Base-by-base conservation (phyloP, 2,113 vertebrate species). In the Haliaeetus leucogaster region DNA sequence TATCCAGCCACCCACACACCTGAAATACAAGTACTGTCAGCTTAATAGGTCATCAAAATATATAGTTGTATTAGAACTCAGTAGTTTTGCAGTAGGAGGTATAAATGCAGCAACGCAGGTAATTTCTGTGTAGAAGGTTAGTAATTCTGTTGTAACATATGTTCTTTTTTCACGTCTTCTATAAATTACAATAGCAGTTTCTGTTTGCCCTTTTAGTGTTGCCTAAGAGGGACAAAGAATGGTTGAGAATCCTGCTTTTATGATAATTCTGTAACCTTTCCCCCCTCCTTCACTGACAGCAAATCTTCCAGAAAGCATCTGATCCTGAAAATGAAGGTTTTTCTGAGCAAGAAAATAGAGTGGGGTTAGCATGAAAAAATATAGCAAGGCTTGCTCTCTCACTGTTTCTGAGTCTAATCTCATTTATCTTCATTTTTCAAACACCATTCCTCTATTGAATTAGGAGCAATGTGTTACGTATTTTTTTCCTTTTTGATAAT, bases 401-500 rank as follows among this genome's bases (percentile, higher is more conserved):
- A 47, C 30, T 48, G 7, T 63, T 88, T 76, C 65, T 11, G 6
- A 58, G 29, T 72, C 32, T 77, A 36, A 85, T 59, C 38, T 92
- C 62, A 80, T 95, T 89, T 94, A 65, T 91, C 86, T 86, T 95
- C 10, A 48, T 91, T 82, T 95, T 89, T 65, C 7, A 47, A 80
- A 74, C 23, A 52, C 7, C 21, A 30, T 8, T 95, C 91, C 87
- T 87, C 25, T 72, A 32, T 32, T 90, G 65, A 82, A 84, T 74
- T 68, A 61, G 43, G 32, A 94, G 5, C 47, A 85, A 36, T 47
- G 9, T 34, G 10, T 56, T 84, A 42, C 0, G 0, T n/a, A 5
- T 56, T 58, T 82, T 81, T 48, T 34, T 34, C 4, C 13, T 58
- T 62, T 84, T 32, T 55, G 25, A 61, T 85, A 80, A 56, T 30